These are phyloP conservation scores for Crotalus horridus DNA, from an alignment of 2,113 vertebrate species.

Conservation along the genomic window DNA sequence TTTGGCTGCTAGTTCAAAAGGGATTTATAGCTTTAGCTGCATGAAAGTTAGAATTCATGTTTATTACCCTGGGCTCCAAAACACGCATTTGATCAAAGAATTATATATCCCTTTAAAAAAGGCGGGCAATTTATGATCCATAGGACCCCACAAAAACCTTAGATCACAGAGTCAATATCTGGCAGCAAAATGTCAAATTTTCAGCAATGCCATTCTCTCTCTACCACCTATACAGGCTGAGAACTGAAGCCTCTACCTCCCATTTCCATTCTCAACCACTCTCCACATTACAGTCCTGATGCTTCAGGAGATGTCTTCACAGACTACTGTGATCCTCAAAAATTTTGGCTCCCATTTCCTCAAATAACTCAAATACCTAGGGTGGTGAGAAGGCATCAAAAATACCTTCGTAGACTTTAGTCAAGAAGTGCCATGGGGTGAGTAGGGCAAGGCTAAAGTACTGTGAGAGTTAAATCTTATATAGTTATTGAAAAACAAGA, in stretches of 20 bases:
- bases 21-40: not conserved
- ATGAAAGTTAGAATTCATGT: not conserved
- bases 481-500: not conserved
- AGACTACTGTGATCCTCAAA: not conserved
- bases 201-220: not conserved
- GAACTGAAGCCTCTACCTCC: not conserved
- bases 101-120: not conserved
- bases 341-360: not conserved
- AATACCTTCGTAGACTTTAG: not conserved
- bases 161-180: not conserved
- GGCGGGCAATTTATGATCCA: not conserved
- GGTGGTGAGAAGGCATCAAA: not conserved
- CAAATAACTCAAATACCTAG: not conserved
- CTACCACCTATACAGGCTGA: not conserved
- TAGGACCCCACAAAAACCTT: not conserved
- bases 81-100: not conserved
- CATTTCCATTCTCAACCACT: not conserved
- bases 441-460: not conserved
- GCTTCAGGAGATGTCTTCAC: not conserved
- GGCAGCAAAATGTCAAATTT: not conserved
- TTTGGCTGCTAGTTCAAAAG: not conserved
- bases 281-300: not conserved
- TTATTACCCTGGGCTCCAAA: not conserved
- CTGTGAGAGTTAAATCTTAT: not conserved
- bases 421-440: not conserved